Percentiles rank a stretch among this genome's conserved stretches.
Evolutionary conservation across 2,888 invertebrate genomes (phyloP).

Genomic region (Carcina quercana): DNA sequence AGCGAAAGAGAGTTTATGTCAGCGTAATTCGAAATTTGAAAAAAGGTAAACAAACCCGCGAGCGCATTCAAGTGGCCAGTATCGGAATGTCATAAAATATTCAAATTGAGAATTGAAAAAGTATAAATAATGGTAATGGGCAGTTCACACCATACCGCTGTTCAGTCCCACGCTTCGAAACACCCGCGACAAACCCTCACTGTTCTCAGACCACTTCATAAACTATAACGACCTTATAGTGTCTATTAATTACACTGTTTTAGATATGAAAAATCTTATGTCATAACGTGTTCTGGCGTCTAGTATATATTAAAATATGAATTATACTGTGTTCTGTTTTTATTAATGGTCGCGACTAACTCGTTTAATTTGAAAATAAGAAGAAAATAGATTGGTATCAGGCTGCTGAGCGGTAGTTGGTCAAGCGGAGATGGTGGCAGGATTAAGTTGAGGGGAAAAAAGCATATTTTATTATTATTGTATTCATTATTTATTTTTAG

Average conservation of each 20-base stretch:
- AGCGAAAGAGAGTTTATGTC: no score
- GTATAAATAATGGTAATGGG: constrained; percentile 55
- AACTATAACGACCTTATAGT: constrained; percentile 17
- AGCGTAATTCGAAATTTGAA: no score
- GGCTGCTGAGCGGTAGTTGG: constrained; percentile 15
- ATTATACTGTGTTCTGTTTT: constrained; percentile 23
- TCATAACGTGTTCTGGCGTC: constrained; percentile 8
- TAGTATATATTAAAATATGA: constrained; percentile 29
- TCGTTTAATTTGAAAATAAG: constrained; percentile 24
- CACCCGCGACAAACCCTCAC: constrained; percentile 25
- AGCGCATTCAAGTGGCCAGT: constrained; percentile 4
- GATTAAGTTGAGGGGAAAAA: no score
- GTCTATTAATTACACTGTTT: constrained; percentile 22
- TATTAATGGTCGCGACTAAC: constrained; percentile 21
- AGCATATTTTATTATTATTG: no score
- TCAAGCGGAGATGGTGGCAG: no score
- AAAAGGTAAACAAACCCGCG: no score
- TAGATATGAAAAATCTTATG: constrained; percentile 20
- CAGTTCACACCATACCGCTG: constrained; percentile 51
- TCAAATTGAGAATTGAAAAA: constrained; percentile 40
- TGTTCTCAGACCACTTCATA: constrained; percentile 42
- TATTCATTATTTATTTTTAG: no score
- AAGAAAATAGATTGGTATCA: constrained; percentile 21
- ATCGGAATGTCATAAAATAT: constrained; percentile 39
- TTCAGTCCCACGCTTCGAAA: constrained; percentile 44